Percentiles rank a stretch among this genome's conserved stretches.
Evolutionary conservation across 2,888 invertebrate species (phyloP).

Genomic region (Stenchaetothrips biformis): DNA sequence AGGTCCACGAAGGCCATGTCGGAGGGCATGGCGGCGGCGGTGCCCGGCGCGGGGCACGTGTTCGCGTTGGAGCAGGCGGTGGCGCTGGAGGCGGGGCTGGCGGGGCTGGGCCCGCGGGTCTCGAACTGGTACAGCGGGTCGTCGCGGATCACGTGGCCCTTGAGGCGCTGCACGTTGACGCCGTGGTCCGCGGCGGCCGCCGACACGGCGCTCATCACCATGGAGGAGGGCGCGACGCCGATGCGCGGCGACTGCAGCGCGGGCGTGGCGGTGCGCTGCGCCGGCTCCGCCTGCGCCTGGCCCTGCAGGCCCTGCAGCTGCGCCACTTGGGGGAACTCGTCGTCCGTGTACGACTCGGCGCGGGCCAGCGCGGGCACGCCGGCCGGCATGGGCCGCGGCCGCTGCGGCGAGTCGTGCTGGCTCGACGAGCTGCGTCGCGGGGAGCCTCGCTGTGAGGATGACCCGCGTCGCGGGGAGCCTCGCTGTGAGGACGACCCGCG

Average conservation of each 20-base stretch:
- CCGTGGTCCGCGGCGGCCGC: slow-evolving; percentile 60
- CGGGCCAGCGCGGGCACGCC: slow-evolving; percentile 54
- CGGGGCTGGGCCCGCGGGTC: background rate
- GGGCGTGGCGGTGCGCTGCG: slow-evolving; percentile 75
- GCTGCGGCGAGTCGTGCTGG: background rate
- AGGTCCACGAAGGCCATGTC: background rate
- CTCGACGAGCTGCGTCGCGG: background rate
- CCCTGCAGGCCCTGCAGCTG: slow-evolving; percentile 43
- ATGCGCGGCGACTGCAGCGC: slow-evolving; percentile 78
- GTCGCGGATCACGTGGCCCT: background rate
- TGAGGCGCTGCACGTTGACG: slow-evolving; percentile 56
- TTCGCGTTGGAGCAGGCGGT: background rate
- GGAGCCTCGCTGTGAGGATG: background rate
- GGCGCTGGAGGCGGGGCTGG: background rate
- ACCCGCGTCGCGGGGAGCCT: background rate
- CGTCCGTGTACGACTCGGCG: slow-evolving; percentile 65
- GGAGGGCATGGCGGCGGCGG: background rate
- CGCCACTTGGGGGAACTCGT: slow-evolving; percentile 62
- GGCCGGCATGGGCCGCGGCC: slow-evolving; percentile 33
- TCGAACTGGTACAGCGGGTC: slow-evolving; percentile 21
- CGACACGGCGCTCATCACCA: slow-evolving; percentile 64
- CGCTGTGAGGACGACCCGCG: too few species aligned
- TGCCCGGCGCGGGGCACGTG: background rate
- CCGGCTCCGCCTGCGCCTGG: slow-evolving; percentile 47
- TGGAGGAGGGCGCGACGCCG: slow-evolving; percentile 62